Evolutionary conservation across 2,888 invertebrate genomes (phyloP).

Genomic region (Beris chalybata): DNA sequence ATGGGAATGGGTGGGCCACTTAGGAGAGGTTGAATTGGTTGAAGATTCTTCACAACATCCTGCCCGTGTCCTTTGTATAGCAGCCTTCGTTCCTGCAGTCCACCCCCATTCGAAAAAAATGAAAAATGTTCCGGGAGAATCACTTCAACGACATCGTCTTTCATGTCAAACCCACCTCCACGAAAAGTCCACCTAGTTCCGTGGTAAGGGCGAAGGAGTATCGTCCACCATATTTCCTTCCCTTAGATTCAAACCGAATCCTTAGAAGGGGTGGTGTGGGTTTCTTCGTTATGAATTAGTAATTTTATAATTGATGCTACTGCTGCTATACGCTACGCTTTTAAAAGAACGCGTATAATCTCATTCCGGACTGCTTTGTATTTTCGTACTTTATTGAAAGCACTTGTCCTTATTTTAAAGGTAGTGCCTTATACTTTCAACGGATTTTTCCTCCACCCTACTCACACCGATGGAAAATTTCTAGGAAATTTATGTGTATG

Average conservation of each 20-base stretch:
- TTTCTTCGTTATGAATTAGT: slow-evolving; percentile 40
- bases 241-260: slow-evolving; percentile 11
- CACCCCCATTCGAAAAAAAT: slow-evolving; percentile 3
- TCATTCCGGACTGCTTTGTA: slow-evolving; percentile 1
- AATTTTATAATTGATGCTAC: slow-evolving; percentile 41
- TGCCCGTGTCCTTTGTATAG: slow-evolving; percentile 10
- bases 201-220: too few relatives aligned
- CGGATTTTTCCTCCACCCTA: too few relatives aligned
- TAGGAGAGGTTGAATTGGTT: slow-evolving; percentile 25
- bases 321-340: slow-evolving; percentile 24
- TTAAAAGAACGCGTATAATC: slow-evolving; percentile 6
- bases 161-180: slow-evolving; percentile 20
- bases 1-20: slow-evolving; percentile 28
- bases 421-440: too few relatives aligned
- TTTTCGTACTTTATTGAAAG: too few relatives aligned
- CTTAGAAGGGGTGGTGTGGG: slow-evolving; percentile 23
- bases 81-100: too few relatives aligned
- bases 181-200: background rate
- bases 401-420: too few relatives aligned
- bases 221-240: slow-evolving; percentile 5
- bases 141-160: slow-evolving; percentile 32
- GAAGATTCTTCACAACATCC: slow-evolving; percentile 23
- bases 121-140: slow-evolving; percentile 30
- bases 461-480: too few relatives aligned
- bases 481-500: too few relatives aligned